Conservation (phyloP, 1,140 invertebrate species). For the Ladona fulva region DNA sequence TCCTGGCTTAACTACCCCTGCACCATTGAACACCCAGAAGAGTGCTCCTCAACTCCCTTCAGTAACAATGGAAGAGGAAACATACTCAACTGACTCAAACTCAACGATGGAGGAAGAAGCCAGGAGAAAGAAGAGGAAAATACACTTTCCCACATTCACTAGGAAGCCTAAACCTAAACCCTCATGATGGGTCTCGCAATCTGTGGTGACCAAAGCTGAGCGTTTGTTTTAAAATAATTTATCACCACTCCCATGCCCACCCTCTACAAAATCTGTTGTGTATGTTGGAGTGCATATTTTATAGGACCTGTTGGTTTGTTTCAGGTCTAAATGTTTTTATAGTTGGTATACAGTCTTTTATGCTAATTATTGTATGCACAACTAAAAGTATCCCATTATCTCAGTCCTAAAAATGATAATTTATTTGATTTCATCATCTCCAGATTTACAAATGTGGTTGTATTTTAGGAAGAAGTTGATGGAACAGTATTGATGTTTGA, state of each 20-base stretch:
- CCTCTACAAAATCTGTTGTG: not conserved
- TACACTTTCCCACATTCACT: slow-evolving; percentile 32
- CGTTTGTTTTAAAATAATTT: not conserved
- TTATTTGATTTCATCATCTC: not conserved
- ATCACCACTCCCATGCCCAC: not conserved
- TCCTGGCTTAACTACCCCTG: not conserved
- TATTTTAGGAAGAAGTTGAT: not conserved
- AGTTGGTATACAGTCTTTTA: not conserved
- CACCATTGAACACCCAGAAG: not conserved
- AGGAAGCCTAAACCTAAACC: slow-evolving; percentile 31
- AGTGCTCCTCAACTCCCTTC: slow-evolving; percentile 18
- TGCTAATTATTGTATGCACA: not conserved
- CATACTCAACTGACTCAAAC: slow-evolving; percentile 33
- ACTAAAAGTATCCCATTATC: not conserved
- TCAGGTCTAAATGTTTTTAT: not conserved
- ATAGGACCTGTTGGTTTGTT: not conserved
- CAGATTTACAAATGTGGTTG: not conserved
- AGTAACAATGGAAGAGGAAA: slow-evolving; percentile 31
- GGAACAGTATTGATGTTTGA: not conserved
- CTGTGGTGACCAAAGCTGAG: not conserved
- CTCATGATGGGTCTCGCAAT: not conserved
- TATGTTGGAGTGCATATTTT: not conserved
- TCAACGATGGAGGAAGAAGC: slow-evolving; percentile 33
- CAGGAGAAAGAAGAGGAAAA: slow-evolving; percentile 33
- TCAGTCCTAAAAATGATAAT: not conserved